Evolutionary conservation across 2,797 vertebrate species (phyloP).

Genomic region (Rhinogobio ventralis): DNA sequence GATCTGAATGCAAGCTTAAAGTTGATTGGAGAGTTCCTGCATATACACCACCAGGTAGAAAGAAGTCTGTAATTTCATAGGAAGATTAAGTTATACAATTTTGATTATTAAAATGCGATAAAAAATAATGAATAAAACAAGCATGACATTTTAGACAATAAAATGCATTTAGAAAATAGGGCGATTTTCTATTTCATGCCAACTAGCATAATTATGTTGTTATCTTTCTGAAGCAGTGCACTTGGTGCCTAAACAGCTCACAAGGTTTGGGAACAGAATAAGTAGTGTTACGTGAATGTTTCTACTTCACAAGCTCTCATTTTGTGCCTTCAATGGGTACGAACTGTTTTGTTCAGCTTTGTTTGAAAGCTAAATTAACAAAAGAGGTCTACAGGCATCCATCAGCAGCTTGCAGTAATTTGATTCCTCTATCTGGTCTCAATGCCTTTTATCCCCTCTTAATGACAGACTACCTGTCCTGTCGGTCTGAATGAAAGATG

Average conservation of each 20-base stretch:
- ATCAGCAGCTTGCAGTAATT: constrained; percentile 28
- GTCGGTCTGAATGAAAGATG: constrained; percentile 12
- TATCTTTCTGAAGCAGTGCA: neutral
- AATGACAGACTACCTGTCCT: neutral
- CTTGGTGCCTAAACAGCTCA: neutral
- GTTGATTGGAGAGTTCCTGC: too few species aligned
- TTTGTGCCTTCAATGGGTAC: constrained; percentile 4
- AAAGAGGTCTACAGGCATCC: neutral
- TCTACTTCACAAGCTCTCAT: neutral
- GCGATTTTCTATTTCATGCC: neutral
- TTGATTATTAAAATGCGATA: neutral
- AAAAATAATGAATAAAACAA: neutral
- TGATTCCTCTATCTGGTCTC: neutral
- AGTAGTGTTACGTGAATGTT: neutral
- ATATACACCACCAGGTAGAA: too few species aligned
- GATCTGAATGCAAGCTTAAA: neutral
- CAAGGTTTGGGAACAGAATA: neutral
- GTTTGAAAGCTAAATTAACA: neutral
- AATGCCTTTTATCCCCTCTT: constrained; percentile 1
- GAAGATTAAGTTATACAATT: neutral
- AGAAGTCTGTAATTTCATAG: neutral
- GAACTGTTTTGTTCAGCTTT: constrained; percentile 1
- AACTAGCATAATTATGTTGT: neutral
- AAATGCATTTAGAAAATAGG: neutral
- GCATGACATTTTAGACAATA: neutral